These are phyloP conservation scores for Ranitomeya imitator DNA, from an alignment of 2,113 vertebrate species.

Conservation along the genomic window DNA sequence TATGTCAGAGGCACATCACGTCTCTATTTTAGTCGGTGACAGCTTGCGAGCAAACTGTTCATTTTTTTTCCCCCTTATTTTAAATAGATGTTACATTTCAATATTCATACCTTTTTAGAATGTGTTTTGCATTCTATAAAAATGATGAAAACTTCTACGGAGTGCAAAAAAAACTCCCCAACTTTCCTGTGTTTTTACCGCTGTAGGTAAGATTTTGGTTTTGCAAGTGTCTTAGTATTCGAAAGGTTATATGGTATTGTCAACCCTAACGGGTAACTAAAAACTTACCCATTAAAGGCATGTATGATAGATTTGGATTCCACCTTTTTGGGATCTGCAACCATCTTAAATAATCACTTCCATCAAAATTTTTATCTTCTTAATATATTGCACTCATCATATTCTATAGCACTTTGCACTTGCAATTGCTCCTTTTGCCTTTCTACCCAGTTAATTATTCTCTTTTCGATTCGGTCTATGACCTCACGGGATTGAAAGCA, in stretches of 20 bases:
- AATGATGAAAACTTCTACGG: background rate
- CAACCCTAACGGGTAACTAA: no score
- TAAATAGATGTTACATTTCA: slow-evolving; percentile 21
- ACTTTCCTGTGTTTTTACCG: background rate
- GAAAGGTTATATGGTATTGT: background rate
- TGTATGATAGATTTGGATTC: no score
- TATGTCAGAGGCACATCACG: slow-evolving; percentile 31
- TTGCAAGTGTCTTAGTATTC: background rate
- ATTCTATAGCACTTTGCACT: no score
- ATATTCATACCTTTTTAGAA: background rate
- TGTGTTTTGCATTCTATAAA: background rate
- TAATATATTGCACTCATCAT: no score
- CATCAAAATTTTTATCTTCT: no score
- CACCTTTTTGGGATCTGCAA: no score
- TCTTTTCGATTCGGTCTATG: no score
- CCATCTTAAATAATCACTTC: no score
- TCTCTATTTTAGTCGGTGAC: slow-evolving; percentile 33
- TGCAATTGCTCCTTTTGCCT: no score
- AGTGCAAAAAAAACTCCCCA: background rate
- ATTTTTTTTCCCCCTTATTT: background rate
- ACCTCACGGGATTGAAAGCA: no score
- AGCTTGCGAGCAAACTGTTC: slow-evolving; percentile 41
- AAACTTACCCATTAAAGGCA: no score
- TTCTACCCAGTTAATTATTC: no score
- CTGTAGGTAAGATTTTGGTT: background rate